Percentiles rank a stretch among this genome's conserved stretches.
These are phyloP conservation scores for Zosterops lateralis DNA, from an alignment of 2,113 vertebrate genomes.

Conservation along the genomic window DNA sequence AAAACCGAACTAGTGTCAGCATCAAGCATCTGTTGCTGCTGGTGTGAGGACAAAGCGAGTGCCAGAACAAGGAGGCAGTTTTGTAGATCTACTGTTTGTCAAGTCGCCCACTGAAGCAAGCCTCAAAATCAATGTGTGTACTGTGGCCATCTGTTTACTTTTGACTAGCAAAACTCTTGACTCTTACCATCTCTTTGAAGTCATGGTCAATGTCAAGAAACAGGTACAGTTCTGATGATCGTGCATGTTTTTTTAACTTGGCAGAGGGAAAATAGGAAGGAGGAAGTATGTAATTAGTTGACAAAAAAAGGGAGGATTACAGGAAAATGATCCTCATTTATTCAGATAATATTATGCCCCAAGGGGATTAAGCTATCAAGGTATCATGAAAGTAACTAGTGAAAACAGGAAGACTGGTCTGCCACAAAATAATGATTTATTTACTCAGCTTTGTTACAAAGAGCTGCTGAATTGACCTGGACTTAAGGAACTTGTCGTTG, in stretches of 20 bases:
- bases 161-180: constrained; percentile 57
- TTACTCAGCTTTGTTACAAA: background rate
- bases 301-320: background rate
- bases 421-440: background rate
- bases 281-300: background rate
- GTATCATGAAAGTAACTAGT: background rate
- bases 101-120: constrained; percentile 55
- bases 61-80: constrained; percentile 65
- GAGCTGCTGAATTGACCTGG: background rate
- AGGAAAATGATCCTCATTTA: constrained; percentile 24
- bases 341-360: background rate
- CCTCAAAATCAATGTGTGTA: constrained; percentile 54
- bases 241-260: constrained; percentile 3
- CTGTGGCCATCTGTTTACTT: constrained; percentile 41
- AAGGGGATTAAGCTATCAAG: background rate
- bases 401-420: background rate
- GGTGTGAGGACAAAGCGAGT: constrained; percentile 28
- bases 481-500: background rate
- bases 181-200: constrained; percentile 36
- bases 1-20: constrained; percentile 48
- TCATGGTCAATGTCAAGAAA: constrained; percentile 43
- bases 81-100: constrained; percentile 58
- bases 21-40: constrained; percentile 64
- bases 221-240: constrained; percentile 43
- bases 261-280: background rate